Evolutionary conservation across 2,113 vertebrate genomes (phyloP).

Genomic region (Myrmecobius fasciatus): DNA sequence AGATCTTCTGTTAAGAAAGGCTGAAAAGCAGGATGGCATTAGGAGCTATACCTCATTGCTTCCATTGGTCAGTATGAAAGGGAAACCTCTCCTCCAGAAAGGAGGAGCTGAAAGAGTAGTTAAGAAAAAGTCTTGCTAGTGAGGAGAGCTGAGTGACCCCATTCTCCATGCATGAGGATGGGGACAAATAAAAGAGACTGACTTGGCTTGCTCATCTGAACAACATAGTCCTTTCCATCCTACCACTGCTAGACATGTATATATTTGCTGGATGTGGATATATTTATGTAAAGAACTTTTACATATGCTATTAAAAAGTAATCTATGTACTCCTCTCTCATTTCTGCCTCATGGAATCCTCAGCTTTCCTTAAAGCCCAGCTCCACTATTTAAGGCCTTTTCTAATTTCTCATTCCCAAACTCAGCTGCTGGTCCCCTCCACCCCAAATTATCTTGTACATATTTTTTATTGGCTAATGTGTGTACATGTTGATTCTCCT

Average conservation of each 20-base stretch:
- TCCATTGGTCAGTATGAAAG: neutral
- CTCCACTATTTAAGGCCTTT: neutral
- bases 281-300: neutral
- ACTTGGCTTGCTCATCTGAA: neutral
- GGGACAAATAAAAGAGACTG: neutral
- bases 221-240: neutral
- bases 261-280: too few species aligned
- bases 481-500: neutral
- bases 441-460: neutral
- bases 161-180: too few species aligned
- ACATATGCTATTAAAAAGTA: neutral
- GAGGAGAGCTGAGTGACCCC: neutral
- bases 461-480: too few species aligned
- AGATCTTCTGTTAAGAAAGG: neutral
- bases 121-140: too few species aligned
- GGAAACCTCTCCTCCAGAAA: neutral
- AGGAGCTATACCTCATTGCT: neutral
- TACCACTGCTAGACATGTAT: neutral
- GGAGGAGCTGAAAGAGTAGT: too few species aligned
- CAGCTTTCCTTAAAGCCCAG: neutral
- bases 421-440: neutral
- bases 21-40: neutral
- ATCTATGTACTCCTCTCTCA: neutral
- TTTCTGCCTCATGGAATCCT: neutral
- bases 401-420: neutral